A percentile compares a stretch with the other conserved stretches of the same genome.
These are phyloP conservation scores for Cheilinus undulatus DNA, from an alignment of 2,113 vertebrate species.

Conservation along the genomic window DNA sequence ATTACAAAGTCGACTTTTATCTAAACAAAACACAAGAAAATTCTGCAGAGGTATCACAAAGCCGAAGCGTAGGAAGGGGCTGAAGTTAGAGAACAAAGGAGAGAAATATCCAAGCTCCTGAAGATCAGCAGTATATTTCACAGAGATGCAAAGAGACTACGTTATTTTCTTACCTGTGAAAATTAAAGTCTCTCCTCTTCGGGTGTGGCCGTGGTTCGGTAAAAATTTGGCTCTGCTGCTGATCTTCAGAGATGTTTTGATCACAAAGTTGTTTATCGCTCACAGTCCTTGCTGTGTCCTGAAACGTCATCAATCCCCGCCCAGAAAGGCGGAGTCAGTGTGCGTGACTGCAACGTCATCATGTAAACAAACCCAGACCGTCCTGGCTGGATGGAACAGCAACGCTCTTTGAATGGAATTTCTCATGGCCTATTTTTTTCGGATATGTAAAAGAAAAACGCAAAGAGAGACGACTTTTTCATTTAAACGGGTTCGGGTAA, in stretches of 20 bases:
- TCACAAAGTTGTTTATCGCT: slow-evolving; percentile 73
- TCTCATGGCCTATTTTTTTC: too few species aligned
- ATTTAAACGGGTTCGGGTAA: too few species aligned
- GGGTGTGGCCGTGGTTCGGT: background rate
- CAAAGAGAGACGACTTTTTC: too few species aligned
- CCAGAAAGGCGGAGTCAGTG: slow-evolving; percentile 7
- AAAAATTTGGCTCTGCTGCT: background rate
- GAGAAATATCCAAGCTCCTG: background rate
- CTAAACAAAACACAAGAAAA: background rate
- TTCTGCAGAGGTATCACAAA: background rate
- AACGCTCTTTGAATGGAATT: too few species aligned
- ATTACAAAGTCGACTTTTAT: background rate
- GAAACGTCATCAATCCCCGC: slow-evolving; percentile 34
- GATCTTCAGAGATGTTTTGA: slow-evolving; percentile 52
- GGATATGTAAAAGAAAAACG: too few species aligned
- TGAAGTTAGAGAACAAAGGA: slow-evolving; percentile 30
- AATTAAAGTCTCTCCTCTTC: background rate
- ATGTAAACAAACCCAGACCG: background rate
- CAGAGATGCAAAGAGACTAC: background rate
- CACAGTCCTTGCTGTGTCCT: slow-evolving; percentile 8
- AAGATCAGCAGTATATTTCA: fast-evolving
- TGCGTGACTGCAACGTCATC: background rate
- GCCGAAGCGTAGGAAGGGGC: too few species aligned
- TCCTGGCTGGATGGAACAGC: too few species aligned
- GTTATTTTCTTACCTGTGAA: slow-evolving; percentile 26